Evolutionary conservation across 2,888 invertebrate genomes (phyloP), one percentile per base, ranked within the genome.

Genomic region (Cyclophora punctaria): DNA sequence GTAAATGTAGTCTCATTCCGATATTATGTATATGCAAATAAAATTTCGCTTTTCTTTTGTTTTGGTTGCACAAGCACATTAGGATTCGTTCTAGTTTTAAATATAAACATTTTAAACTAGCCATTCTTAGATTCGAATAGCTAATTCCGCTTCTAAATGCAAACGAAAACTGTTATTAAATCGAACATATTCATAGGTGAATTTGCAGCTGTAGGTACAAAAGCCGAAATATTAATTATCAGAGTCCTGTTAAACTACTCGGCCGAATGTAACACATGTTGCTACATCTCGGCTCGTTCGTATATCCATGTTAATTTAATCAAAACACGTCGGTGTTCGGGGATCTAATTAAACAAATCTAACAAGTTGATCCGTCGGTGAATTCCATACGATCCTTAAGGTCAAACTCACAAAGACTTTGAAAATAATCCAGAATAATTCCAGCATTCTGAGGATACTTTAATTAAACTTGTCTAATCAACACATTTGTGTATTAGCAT

Each of bases 401-500:
- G 58, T 62, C 59, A 57, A 64, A 62, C 61, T 58, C 52, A 47
- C 48, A 55, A 60, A 59, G 60, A 62, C 57, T 63, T 52, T 62
- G 52, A 47, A 53, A 58, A 64, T 58, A 53, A 62, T 57, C 64
- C 60, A 47, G 52, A 58, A 64, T 58, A 53, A 62, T 57, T 65
- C 60, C 59, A 37, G 59, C 58, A 53, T 58, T 62, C 66, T 60
- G 48, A 57, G 61, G 63, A 63, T 37, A 61, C 50, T 49, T 58
- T 66, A 64, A 66, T 69, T 67, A 62, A 71, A 67, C 64, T 68
- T 65, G 60, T 62, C 66, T 64, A 63, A 68, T 69, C 59, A 60
- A 62, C 55, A 66, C 62, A 60, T 63, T 56, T 45, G 50, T 49
- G 44, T 50, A 52, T 48, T 57, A 51, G 20, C 46, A 49, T 56